Evolutionary conservation across 2,113 vertebrate genomes (phyloP), one percentile per base, ranked within the genome.

Genomic region (Sterrhoptilus dennistouni): DNA sequence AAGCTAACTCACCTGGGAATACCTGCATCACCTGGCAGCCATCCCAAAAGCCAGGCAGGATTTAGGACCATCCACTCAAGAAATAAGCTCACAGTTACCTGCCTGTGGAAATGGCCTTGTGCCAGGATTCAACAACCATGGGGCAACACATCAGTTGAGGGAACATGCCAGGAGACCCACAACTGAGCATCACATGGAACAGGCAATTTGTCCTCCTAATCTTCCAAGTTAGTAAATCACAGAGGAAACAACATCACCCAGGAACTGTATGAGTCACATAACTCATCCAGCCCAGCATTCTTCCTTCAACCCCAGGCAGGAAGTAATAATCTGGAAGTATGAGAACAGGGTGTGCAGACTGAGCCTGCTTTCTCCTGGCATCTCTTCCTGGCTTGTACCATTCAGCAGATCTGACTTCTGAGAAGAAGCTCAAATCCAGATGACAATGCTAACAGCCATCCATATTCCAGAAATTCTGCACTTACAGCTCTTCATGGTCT

Each of bases 61-160:
- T 31, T 54, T 18, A 54, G 72, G 44, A 50, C 38, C 0, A 4
- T 11, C 25, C 0, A 0, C 40, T 78, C 52, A 82, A 49, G 44
- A 94, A 59, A 45, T 7, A 52, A 66, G 15, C 38, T 63, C 47
- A 56, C 1, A 1, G 33, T 44, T 36, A 49, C 42, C 4, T 38
- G 31, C 50, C 65, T 0, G 2, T 44, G 31, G 54, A 49, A 80
- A 68, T 9, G 2, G 5, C 40, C 57, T 85, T 20, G 10, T 15
- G 57, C 53, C 77, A 60, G 56, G 24, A 61, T 28, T 54, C 31
- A 72, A 17, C 54, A 92, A n/a, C 18, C 68, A 33, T 13, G 19
- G 69, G 11, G 25, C 15, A 60, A 63, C 45, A 11, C 19, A 77
- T 9, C 44, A 69, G 42, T 1, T 63, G 31, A 61, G 50, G 21